Evolutionary conservation across 2,888 invertebrate genomes (phyloP).

Genomic region (Xylocampa areola): DNA sequence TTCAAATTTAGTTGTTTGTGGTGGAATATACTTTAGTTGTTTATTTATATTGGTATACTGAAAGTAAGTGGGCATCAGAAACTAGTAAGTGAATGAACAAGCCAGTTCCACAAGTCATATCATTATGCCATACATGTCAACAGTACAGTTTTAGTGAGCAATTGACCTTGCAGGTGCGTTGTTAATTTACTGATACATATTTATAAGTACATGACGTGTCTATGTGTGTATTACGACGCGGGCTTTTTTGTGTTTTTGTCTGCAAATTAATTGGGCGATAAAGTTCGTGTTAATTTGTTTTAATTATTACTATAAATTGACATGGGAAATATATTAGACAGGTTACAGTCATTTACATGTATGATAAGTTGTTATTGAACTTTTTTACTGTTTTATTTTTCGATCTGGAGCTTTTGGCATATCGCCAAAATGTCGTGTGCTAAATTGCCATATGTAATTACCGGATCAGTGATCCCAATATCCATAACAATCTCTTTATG

Average conservation of each 20-base stretch:
- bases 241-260: conserved; percentile 6
- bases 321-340: neutral
- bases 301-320: neutral
- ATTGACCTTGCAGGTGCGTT: conserved; percentile 46
- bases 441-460: too few species aligned
- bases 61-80: too few species aligned
- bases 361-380: too few species aligned
- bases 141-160: conserved; percentile 35
- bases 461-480: too few species aligned
- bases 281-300: conserved; percentile 1
- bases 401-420: too few species aligned
- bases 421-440: too few species aligned
- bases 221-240: conserved; percentile 3
- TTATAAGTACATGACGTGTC: conserved; percentile 17
- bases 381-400: too few species aligned
- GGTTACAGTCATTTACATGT: too few species aligned
- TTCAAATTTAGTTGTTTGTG: too few species aligned
- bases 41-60: too few species aligned
- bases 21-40: too few species aligned
- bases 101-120: conserved; percentile 21
- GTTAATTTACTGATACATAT: conserved; percentile 36
- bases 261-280: conserved; percentile 1
- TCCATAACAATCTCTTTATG: too few species aligned
- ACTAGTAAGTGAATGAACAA: conserved; percentile 3
- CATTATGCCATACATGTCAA: conserved; percentile 24